Conservation (phyloP, 2,888 invertebrate genomes). For the Pristionchus entomophagus region DNA sequence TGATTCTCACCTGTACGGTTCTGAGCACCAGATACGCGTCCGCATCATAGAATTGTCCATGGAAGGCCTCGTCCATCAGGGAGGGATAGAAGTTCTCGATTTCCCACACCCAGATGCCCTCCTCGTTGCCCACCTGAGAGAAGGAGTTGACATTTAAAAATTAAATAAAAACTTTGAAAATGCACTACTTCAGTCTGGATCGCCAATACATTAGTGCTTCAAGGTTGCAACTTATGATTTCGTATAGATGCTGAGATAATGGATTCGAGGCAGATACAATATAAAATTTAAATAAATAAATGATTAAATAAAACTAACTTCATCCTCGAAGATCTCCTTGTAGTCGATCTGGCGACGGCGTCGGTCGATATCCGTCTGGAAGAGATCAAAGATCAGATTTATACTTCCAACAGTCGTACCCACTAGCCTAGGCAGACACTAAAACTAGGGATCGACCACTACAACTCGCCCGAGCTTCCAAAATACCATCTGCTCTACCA, state of each 20-base stretch:
- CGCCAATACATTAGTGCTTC: too few relatives aligned
- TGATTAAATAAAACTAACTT: slow-evolving; percentile 82
- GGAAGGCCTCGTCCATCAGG: slow-evolving; percentile 86
- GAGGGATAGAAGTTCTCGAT: slow-evolving; percentile 99
- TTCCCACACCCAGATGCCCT: slow-evolving; percentile 93
- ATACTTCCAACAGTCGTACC: too few relatives aligned
- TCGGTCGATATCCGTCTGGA: slow-evolving; percentile 67
- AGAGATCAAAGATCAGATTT: background rate
- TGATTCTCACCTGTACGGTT: slow-evolving; percentile 58
- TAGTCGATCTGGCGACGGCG: slow-evolving; percentile 70
- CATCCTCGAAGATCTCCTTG: slow-evolving; percentile 77
- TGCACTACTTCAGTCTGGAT: background rate
- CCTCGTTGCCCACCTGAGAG: slow-evolving; percentile 46
- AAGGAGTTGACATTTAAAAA: background rate
- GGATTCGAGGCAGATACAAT: too few relatives aligned
- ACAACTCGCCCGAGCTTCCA: too few relatives aligned
- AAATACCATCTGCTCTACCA: too few relatives aligned
- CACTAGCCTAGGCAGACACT: too few relatives aligned
- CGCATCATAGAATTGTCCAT: slow-evolving; percentile 95
- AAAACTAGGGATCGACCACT: too few relatives aligned
- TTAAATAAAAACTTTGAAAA: too few relatives aligned
- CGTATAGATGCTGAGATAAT: too few relatives aligned
- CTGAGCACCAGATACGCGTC: slow-evolving; percentile 93
- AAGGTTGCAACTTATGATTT: too few relatives aligned
- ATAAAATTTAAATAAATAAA: too few relatives aligned